These are phyloP conservation scores for Parotocinclus haroldoi DNA, from an alignment of 2,797 vertebrate species.

Conservation along the genomic window DNA sequence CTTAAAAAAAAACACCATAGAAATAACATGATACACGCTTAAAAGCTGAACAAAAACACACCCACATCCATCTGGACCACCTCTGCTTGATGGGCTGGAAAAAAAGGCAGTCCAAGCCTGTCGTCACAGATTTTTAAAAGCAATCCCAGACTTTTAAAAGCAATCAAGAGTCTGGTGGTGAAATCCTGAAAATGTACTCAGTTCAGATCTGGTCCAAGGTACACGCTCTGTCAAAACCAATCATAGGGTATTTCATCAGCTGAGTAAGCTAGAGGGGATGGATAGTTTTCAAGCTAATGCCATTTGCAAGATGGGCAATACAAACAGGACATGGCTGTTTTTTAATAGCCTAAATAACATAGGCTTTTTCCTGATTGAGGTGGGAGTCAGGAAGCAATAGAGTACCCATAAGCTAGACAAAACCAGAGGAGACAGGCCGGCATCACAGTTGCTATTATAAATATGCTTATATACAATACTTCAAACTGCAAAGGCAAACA, in stretches of 20 bases:
- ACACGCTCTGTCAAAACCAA: slow-evolving; percentile 38
- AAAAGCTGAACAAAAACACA: slow-evolving; percentile 36
- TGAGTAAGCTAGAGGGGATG: not conserved
- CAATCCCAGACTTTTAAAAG: slow-evolving; percentile 45
- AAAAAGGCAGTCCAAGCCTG: slow-evolving; percentile 31
- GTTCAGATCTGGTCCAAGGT: slow-evolving; percentile 30
- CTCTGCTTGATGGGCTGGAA: slow-evolving; percentile 43
- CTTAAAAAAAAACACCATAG: slow-evolving; percentile 19
- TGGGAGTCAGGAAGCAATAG: not conserved
- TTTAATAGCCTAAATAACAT: slow-evolving; percentile 36
- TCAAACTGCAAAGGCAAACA: too few species aligned
- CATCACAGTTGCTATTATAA: not conserved
- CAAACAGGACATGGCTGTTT: slow-evolving; percentile 49
- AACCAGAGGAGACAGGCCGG: not conserved
- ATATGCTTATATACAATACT: too few species aligned
- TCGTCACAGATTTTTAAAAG: slow-evolving; percentile 48
- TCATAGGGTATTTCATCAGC: slow-evolving; percentile 34
- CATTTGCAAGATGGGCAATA: slow-evolving; percentile 28
- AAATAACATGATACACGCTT: slow-evolving; percentile 32
- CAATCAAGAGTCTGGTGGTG: slow-evolving; percentile 35
- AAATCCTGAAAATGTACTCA: slow-evolving; percentile 26
- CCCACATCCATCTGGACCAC: slow-evolving; percentile 41
- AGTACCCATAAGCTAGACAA: not conserved
- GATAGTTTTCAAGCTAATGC: slow-evolving; percentile 8
- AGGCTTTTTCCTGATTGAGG: not conserved